Evolutionary conservation across 30 jellyfish, hydroid and myxozoan genomes (phyloP).

Genomic region (Cassiopea xamachana): DNA sequence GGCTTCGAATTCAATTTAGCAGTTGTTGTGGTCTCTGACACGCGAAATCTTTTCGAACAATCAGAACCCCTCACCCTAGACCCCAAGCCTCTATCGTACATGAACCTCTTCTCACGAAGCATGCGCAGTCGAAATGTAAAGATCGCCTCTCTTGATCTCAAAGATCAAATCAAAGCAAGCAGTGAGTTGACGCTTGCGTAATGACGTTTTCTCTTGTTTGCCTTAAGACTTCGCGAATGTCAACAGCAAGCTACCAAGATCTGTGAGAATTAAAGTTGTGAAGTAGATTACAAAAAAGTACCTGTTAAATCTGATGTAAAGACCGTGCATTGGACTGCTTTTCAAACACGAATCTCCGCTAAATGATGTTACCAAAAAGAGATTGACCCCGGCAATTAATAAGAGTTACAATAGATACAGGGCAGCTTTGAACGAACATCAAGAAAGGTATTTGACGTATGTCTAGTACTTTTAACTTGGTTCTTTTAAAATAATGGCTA

Average conservation of each 20-base stretch:
- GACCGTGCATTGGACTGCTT: neutral
- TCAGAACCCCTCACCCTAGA: too few relatives aligned
- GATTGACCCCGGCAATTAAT: neutral
- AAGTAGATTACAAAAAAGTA: conserved; percentile 9
- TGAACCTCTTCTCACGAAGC: too few relatives aligned
- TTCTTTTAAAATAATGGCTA: too few relatives aligned
- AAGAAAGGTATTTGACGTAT: too few relatives aligned
- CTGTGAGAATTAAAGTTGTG: neutral
- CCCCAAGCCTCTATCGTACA: too few relatives aligned
- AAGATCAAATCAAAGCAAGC: neutral
- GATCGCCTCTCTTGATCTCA: too few relatives aligned
- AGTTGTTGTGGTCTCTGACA: too few relatives aligned
- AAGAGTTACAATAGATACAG: neutral
- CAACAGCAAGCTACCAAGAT: conserved; percentile 8
- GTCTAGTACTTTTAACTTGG: too few relatives aligned
- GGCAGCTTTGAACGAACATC: neutral
- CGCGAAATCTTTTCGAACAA: too few relatives aligned
- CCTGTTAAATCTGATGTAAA: neutral
- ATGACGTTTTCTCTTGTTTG: neutral
- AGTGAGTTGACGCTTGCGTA: neutral
- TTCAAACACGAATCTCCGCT: neutral
- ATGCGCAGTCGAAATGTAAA: too few relatives aligned
- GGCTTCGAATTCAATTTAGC: too few relatives aligned
- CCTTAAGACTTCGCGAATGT: neutral
- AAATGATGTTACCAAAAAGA: neutral